These are phyloP conservation scores for Polyodon spathula DNA, from an alignment of 2,113 vertebrate species.

Conservation along the genomic window DNA sequence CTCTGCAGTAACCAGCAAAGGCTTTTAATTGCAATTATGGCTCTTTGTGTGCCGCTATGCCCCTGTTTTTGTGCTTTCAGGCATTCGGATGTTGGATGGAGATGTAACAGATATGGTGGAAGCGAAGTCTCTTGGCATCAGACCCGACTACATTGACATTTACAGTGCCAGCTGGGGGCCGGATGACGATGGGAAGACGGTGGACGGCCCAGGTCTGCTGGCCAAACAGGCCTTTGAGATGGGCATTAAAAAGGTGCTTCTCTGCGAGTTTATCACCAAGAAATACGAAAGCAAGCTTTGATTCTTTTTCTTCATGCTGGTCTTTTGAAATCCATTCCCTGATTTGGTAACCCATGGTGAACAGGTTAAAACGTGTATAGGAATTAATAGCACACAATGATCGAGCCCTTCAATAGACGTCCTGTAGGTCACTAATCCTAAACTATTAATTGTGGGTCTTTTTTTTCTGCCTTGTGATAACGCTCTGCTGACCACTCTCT, in stretches of 20 bases:
- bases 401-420: constrained; percentile 1
- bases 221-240: constrained; percentile 80
- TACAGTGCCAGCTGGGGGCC: constrained; percentile 95
- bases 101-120: constrained; percentile 89
- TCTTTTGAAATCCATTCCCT: not conserved
- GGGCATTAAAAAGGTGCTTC: constrained; percentile 84
- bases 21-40: constrained; percentile 36
- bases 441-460: not conserved
- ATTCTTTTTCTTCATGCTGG: no score
- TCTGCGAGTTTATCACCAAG: no score
- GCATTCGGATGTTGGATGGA: constrained; percentile 90
- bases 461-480: not conserved
- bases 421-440: constrained; percentile 7
- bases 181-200: constrained; percentile 87
- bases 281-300: no score
- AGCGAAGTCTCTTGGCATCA: constrained; percentile 80
- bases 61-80: constrained; percentile 49
- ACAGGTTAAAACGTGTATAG: constrained; percentile 1
- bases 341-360: not conserved
- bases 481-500: not conserved
- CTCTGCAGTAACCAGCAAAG: constrained; percentile 21
- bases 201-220: constrained; percentile 81
- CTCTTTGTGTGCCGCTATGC: constrained; percentile 25
- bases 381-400: constrained; percentile 5
- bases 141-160: constrained; percentile 87